Conservation (phyloP, 2,113 vertebrate genomes). For the Halcyon malimbica region DNA sequence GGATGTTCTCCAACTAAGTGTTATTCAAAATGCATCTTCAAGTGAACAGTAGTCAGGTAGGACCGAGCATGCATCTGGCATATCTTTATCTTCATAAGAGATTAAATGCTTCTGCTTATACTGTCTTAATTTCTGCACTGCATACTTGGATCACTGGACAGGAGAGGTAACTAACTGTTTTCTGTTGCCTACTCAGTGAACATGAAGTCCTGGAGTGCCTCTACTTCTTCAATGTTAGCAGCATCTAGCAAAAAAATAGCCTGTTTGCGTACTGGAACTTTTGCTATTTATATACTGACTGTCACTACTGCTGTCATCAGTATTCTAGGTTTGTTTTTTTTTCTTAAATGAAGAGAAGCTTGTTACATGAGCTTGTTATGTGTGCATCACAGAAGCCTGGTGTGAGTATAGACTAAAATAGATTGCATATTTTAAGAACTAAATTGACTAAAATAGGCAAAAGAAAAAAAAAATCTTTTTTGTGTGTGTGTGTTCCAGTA, state of each 20-base stretch:
- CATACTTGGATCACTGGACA: neutral
- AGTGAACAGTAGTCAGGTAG: neutral
- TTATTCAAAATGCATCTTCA: neutral
- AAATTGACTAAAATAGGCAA: neutral
- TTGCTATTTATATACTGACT: neutral
- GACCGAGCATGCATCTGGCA: neutral
- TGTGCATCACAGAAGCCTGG: neutral
- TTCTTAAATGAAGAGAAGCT: neutral
- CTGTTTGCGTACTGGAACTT: neutral
- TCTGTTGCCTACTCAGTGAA: neutral
- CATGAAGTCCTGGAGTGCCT: accelerated
- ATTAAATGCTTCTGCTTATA: neutral
- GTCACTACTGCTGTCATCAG: neutral
- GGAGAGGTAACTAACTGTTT: neutral
- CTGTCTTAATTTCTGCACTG: neutral
- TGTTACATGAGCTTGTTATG: neutral
- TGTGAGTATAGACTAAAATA: neutral
- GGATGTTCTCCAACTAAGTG: neutral
- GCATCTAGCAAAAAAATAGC: neutral
- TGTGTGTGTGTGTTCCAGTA: neutral
- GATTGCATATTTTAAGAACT: neutral
- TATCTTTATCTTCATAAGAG: neutral
- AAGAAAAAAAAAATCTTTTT: neutral
- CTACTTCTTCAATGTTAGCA: neutral
- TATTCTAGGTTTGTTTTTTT: neutral